A percentile compares a stretch with the other conserved stretches of the same genome.
phyloP scores from a whole-genome alignment of 2,888 invertebrate species.

The Keiferia lycopersicella region DNA sequence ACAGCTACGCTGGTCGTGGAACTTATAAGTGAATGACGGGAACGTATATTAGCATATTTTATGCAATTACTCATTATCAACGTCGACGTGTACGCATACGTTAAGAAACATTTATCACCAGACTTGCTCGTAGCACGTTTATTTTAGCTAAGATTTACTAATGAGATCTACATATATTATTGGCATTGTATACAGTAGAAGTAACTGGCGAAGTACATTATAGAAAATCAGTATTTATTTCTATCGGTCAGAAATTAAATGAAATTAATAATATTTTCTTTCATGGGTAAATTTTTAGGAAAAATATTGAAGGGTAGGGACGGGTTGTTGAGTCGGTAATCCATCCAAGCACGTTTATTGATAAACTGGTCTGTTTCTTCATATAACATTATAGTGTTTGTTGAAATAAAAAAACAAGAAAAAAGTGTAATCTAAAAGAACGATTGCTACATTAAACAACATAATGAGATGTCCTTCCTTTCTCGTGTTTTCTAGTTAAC shows the following conservation, averaged over 20 bases:
- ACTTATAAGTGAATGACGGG: too few relatives aligned
- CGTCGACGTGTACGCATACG: background rate
- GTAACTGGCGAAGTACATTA: too few relatives aligned
- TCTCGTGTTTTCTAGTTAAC: background rate
- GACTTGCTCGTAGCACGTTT: background rate
- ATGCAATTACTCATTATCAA: background rate
- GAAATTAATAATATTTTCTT: background rate
- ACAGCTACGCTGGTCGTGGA: too few relatives aligned
- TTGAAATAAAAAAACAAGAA: too few relatives aligned
- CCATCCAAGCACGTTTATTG: too few relatives aligned
- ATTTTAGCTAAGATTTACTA: slow-evolving; percentile 14
- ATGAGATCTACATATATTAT: slow-evolving; percentile 1
- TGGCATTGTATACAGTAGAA: background rate
- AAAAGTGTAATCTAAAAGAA: background rate
- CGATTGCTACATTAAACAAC: background rate
- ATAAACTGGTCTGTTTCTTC: too few relatives aligned
- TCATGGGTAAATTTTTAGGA: background rate
- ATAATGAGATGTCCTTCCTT: slow-evolving; percentile 5
- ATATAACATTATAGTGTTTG: too few relatives aligned
- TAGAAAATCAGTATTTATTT: too few relatives aligned
- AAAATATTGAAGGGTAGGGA: background rate
- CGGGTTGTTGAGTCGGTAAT: background rate
- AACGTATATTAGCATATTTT: background rate
- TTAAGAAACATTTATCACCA: slow-evolving; percentile 16
- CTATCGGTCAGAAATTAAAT: too few relatives aligned